These are phyloP conservation scores for Melanchra persicariae DNA, from an alignment of 2,888 invertebrate genomes.

Conservation along the genomic window DNA sequence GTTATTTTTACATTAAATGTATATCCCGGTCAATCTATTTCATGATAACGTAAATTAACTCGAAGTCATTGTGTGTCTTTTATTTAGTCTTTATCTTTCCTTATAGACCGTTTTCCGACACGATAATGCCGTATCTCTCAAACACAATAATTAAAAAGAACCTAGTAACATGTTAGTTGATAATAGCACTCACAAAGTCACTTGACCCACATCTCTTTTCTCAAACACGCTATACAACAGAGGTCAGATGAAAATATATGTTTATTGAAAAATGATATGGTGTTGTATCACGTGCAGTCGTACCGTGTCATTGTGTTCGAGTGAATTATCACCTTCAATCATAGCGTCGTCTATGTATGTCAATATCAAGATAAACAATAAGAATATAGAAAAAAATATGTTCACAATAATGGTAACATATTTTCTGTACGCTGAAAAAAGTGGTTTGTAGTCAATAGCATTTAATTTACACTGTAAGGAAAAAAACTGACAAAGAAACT, in stretches of 20 bases:
- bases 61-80: not conserved
- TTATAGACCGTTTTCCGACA: not conserved
- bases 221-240: conserved; percentile 68
- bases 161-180: conserved; percentile 35
- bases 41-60: not conserved
- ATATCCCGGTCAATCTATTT: not conserved
- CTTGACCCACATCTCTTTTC: conserved; percentile 76
- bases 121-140: not conserved
- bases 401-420: not conserved
- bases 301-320: conserved; percentile 63
- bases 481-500: not conserved
- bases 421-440: not conserved
- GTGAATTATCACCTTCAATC: conserved; percentile 65
- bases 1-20: conserved; percentile 34
- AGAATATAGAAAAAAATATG: conserved; percentile 17
- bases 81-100: not conserved
- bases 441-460: not conserved
- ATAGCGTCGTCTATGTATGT: conserved; percentile 46
- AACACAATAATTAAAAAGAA: conserved; percentile 30
- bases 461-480: not conserved
- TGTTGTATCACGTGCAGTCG: conserved; percentile 63
- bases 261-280: conserved; percentile 74
- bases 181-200: conserved; percentile 59
- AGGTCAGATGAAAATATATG: conserved; percentile 74
- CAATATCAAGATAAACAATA: conserved; percentile 44